A percentile compares a stretch with the other conserved stretches of the same genome.
Conservation (phyloP, 2,113 vertebrate species). For the Aviceda subcristata region DNA sequence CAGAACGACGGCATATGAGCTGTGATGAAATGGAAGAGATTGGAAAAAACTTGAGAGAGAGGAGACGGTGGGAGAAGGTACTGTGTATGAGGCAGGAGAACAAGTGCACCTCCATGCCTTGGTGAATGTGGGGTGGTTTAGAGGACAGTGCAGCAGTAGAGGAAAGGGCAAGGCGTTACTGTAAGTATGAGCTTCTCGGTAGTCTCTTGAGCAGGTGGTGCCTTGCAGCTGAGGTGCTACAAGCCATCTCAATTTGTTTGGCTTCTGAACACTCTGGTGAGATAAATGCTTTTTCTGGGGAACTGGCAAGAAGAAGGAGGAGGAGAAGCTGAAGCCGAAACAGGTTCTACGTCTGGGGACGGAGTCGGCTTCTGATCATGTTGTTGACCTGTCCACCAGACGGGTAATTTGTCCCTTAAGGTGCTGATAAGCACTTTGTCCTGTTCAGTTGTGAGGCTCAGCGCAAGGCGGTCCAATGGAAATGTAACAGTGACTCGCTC, state of each 20-base stretch:
- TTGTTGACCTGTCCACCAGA: background rate
- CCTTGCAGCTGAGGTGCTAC: background rate
- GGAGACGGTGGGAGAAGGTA: background rate
- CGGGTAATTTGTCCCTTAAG: background rate
- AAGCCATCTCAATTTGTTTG: background rate
- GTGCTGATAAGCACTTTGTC: background rate
- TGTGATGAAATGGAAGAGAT: conserved; percentile 47
- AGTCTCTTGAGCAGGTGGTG: background rate
- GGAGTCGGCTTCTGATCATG: too few relatives aligned
- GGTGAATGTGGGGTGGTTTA: background rate
- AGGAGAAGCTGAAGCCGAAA: background rate
- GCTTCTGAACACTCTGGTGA: background rate
- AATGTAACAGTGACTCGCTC: background rate
- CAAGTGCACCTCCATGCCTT: background rate
- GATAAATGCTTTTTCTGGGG: background rate
- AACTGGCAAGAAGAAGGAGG: background rate
- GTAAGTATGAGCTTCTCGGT: background rate
- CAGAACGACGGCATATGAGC: background rate
- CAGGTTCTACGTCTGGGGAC: background rate
- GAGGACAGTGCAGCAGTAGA: background rate
- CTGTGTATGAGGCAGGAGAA: background rate
- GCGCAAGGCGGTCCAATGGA: background rate
- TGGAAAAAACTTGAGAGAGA: background rate
- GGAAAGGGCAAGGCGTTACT: background rate
- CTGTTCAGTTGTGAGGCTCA: background rate